A percentile compares a stretch with the other conserved stretches of the same genome.
These are phyloP conservation scores for Myrmecobius fasciatus DNA, from an alignment of 2,113 vertebrate species.

Conservation along the genomic window DNA sequence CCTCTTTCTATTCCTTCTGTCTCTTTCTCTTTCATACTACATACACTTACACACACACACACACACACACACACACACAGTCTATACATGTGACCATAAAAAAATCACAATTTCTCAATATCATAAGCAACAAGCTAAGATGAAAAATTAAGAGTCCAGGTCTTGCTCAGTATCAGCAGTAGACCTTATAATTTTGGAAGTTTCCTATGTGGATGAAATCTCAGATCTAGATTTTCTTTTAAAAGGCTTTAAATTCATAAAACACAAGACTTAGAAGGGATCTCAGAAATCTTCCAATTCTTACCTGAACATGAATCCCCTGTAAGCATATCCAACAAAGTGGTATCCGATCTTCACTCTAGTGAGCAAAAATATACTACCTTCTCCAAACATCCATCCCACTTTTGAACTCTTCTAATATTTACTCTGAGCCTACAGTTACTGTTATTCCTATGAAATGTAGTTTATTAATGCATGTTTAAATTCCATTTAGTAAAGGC, in stretches of 20 bases:
- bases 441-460: background rate
- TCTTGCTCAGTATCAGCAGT: background rate
- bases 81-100: background rate
- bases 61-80: background rate
- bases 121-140: background rate
- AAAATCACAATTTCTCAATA: background rate
- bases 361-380: background rate
- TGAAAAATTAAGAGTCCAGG: background rate
- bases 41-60: no score
- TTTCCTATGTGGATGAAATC: background rate
- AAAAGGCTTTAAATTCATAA: background rate
- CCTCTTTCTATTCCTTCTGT: background rate
- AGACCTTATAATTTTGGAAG: background rate
- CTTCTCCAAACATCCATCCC: background rate
- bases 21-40: no score
- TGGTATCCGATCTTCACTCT: background rate
- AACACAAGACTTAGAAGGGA: background rate
- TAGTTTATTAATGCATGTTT: slow-evolving; percentile 37
- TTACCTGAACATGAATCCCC: background rate
- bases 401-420: background rate
- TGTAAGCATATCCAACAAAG: background rate
- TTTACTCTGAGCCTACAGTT: background rate
- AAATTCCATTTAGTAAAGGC: slow-evolving; percentile 33
- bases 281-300: background rate
- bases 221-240: background rate